phyloP scores from a whole-genome alignment of 2,888 invertebrate species.

The Phaonia tiefii region DNA sequence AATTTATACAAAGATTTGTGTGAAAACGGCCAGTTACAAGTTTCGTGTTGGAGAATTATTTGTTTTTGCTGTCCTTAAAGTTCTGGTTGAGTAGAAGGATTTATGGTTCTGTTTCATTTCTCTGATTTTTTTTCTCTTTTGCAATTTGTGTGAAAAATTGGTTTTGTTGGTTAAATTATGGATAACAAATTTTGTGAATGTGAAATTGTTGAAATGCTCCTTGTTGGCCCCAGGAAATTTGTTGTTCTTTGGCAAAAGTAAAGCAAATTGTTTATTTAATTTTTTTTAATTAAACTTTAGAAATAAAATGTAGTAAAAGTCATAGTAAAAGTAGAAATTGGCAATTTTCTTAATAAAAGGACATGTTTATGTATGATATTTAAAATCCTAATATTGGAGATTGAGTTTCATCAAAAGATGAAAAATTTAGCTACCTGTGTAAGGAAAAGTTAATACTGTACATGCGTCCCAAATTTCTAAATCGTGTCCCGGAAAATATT shows the following conservation, averaged over 20 bases:
- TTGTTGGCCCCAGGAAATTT: neutral
- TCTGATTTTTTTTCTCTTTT: too few species aligned
- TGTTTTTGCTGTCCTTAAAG: neutral
- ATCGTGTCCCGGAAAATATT: too few species aligned
- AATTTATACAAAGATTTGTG: conserved; percentile 34
- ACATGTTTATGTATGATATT: too few species aligned
- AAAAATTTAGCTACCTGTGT: too few species aligned
- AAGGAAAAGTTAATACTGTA: too few species aligned
- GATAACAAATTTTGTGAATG: neutral
- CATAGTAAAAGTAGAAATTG: too few species aligned
- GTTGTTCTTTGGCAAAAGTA: neutral
- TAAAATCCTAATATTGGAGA: too few species aligned
- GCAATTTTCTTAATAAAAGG: too few species aligned
- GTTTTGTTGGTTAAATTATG: conserved; percentile 25
- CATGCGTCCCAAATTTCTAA: too few species aligned
- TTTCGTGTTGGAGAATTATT: too few species aligned
- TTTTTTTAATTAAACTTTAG: conserved; percentile 22
- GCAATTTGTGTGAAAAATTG: conserved; percentile 29
- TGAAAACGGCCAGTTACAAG: neutral
- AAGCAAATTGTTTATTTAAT: conserved; percentile 28
- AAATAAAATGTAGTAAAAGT: neutral
- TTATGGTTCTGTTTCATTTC: conserved; percentile 42
- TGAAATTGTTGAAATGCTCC: conserved; percentile 1
- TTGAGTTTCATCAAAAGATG: too few species aligned
- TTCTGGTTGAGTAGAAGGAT: conserved; percentile 5